Base-by-base conservation (phyloP, 2,888 invertebrate species). In the Halictus ligatus region DNA sequence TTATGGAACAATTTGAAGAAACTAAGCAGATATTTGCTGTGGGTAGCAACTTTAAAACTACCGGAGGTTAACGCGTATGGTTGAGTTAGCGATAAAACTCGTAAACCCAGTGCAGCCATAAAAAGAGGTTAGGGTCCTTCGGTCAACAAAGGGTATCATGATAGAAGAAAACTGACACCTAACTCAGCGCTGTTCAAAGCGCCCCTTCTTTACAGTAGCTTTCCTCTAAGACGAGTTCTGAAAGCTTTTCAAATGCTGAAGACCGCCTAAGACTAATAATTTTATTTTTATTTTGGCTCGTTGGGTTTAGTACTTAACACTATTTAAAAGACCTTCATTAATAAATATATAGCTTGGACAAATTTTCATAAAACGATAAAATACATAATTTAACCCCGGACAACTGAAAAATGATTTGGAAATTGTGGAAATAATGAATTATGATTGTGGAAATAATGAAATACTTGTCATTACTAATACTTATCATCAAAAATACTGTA, bases 111-210 rank as follows among this genome's bases (percentile, higher is more conserved):
- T 10, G 67, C 67, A 69, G 40, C 67, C 67, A 69, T 69, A 69
- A 69, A 69, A 69, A 69, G 67, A 69, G 67, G 67, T 40, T 69
- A 35, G 67, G 67, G 67, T 76, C 48, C 67, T 35, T 21, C 40
- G 67, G 67, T 69, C 67, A 69, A 69, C 67, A 69, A 69, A 69
- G 67, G 67, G 67, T 40, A 69, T 69, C 67, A 69, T 21, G 67
- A 35, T 35, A 69, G 67, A 21, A 40, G 67, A 69, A 69, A 69
- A 69, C 67, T 69, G 67, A 69, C 67, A 69, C 67, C 67, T 21
- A 69, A 69, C 35, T 40, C 35, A 40, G 40, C 29, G 64, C 64
- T 29, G 64, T 69, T 69, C 67, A 40, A 21, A 69, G 21, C 21
- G 67, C 40, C 40, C 67, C 67, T 40, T 35, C 35, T 69, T 40